These are phyloP conservation scores for Mola mola DNA, from an alignment of 2,113 vertebrate genomes.

Conservation along the genomic window DNA sequence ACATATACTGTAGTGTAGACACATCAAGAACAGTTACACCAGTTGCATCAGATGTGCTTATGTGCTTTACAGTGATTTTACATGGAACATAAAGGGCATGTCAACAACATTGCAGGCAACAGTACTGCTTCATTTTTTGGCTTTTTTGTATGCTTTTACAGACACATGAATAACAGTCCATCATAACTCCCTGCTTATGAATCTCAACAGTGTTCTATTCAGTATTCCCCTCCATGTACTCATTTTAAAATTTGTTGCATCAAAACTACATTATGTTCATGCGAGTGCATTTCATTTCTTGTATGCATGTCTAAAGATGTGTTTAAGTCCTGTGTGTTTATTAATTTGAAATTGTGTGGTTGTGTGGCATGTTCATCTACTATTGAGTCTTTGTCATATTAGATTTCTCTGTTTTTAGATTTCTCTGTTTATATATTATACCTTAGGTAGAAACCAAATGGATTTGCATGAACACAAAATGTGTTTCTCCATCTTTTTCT, in stretches of 20 bases:
- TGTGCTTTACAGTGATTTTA: neutral
- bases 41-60: neutral
- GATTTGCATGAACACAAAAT: slow-evolving; percentile 59
- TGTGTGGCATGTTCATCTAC: slow-evolving; percentile 14
- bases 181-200: too few species aligned
- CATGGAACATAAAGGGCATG: too few species aligned
- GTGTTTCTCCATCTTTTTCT: slow-evolving; percentile 17
- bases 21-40: neutral
- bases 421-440: slow-evolving; percentile 53
- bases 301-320: neutral
- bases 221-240: neutral
- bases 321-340: neutral
- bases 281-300: slow-evolving; percentile 1
- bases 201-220: neutral
- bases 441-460: slow-evolving; percentile 46
- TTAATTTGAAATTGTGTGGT: neutral
- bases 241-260: slow-evolving; percentile 1
- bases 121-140: too few species aligned
- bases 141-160: too few species aligned
- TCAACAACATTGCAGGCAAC: too few species aligned
- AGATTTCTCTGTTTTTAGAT: slow-evolving; percentile 56
- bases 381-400: slow-evolving; percentile 42
- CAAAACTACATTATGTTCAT: neutral
- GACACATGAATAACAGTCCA: too few species aligned
- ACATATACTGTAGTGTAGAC: neutral